phyloP scores from a whole-genome alignment of 2,797 vertebrate genomes.

The Clarias laeviceps region DNA sequence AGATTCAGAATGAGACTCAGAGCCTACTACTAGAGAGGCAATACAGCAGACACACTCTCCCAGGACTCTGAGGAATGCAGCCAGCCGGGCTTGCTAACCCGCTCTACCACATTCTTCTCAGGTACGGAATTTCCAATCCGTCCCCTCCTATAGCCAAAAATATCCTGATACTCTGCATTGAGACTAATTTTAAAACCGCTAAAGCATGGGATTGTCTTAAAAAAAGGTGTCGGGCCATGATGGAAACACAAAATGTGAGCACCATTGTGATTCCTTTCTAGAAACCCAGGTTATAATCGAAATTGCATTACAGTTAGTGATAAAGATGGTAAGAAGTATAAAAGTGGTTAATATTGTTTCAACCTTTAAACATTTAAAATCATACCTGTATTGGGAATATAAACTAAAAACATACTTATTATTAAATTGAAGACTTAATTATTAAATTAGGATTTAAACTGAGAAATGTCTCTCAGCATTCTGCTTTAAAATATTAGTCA shows the following conservation, averaged over 20 bases:
- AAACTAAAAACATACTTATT: not conserved
- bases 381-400: not conserved
- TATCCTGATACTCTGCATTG: slow-evolving; percentile 6
- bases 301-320: not conserved
- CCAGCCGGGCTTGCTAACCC: not conserved
- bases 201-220: not conserved
- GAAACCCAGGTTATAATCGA: not conserved
- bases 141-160: slow-evolving; percentile 23
- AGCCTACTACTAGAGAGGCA: not conserved
- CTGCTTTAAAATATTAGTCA: not conserved
- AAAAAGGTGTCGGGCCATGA: not conserved
- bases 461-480: not conserved
- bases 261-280: not conserved
- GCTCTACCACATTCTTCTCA: slow-evolving; percentile 41
- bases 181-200: slow-evolving; percentile 3
- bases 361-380: not conserved
- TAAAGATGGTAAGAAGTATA: not conserved
- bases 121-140: not conserved
- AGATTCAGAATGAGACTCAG: slow-evolving; percentile 16
- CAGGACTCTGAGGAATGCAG: slow-evolving; percentile 18
- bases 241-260: not conserved
- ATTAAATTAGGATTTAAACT: not conserved
- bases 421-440: not conserved
- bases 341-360: not conserved
- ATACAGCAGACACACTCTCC: slow-evolving; percentile 28